Conservation (phyloP, 1,140 invertebrate genomes). For the Cydia amplana region DNA sequence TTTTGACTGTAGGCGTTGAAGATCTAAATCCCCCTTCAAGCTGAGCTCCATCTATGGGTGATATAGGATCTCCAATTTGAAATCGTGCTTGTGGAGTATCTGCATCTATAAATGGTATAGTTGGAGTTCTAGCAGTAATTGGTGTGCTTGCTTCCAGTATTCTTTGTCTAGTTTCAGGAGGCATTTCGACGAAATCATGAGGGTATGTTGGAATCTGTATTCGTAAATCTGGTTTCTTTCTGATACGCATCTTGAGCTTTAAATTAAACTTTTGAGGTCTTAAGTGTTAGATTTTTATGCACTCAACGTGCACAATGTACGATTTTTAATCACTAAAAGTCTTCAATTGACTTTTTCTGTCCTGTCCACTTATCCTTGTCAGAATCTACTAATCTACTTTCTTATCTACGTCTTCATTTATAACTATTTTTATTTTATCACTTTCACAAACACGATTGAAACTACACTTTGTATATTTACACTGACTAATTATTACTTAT, state of each 20-base stretch:
- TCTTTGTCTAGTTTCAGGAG: slow-evolving; percentile 48
- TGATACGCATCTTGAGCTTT: slow-evolving; percentile 52
- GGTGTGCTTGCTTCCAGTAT: slow-evolving; percentile 43
- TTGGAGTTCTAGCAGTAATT: background rate
- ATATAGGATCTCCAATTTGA: slow-evolving; percentile 38
- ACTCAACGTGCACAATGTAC: background rate
- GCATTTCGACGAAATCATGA: slow-evolving; percentile 69
- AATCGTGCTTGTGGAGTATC: slow-evolving; percentile 24
- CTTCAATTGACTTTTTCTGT: background rate
- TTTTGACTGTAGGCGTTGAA: background rate
- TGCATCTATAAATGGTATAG: background rate
- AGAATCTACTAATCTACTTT: background rate
- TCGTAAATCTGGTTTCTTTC: slow-evolving; percentile 67
- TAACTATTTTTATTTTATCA: background rate
- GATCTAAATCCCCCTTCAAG: background rate
- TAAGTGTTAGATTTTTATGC: too few species aligned
- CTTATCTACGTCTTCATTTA: background rate
- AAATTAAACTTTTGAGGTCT: background rate
- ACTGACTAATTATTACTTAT: background rate
- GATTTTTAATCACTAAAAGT: background rate
- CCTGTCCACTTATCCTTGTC: background rate
- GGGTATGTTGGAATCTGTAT: slow-evolving; percentile 66
- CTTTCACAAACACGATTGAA: background rate
- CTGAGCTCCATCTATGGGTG: background rate
- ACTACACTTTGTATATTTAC: background rate